A percentile compares a stretch with the other conserved stretches of the same genome.
Conservation (phyloP, 2,888 invertebrate genomes). For the Epiblema foenella region DNA sequence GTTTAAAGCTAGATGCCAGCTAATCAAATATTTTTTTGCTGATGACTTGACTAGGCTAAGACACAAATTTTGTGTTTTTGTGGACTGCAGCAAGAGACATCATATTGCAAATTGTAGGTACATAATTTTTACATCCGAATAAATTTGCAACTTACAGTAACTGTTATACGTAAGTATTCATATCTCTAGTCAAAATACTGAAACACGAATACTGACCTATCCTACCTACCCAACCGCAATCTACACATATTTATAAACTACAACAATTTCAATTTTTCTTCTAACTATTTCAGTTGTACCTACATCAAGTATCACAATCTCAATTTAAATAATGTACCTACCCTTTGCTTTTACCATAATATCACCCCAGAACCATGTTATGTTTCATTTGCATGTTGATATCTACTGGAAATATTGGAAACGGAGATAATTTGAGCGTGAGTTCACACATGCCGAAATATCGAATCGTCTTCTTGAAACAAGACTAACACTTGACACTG, state of each 20-base stretch:
- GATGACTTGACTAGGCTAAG: neutral
- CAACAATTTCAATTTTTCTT: neutral
- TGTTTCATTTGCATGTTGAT: constrained; percentile 45
- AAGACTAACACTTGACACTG: constrained; percentile 46
- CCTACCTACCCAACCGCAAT: too few relatives aligned
- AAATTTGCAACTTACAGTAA: too few relatives aligned
- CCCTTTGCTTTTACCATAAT: constrained; percentile 38
- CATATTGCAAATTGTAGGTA: too few relatives aligned
- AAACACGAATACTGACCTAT: too few relatives aligned
- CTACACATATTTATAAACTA: too few relatives aligned
- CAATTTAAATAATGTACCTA: too few relatives aligned
- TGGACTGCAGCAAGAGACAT: too few relatives aligned
- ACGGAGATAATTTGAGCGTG: constrained; percentile 57
- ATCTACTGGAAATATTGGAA: constrained; percentile 54
- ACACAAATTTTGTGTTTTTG: too few relatives aligned
- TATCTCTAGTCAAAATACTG: too few relatives aligned
- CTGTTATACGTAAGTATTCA: too few relatives aligned
- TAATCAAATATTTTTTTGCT: constrained; percentile 2
- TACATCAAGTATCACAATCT: too few relatives aligned
- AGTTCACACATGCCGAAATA: constrained; percentile 48
- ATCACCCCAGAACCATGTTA: constrained; percentile 47
- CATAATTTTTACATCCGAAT: too few relatives aligned
- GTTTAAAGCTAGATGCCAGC: neutral
- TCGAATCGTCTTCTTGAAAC: constrained; percentile 39
- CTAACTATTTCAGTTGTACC: constrained; percentile 3